Evolutionary conservation across 2,113 vertebrate genomes (phyloP).

Genomic region (Pycnonotus jocosus): DNA sequence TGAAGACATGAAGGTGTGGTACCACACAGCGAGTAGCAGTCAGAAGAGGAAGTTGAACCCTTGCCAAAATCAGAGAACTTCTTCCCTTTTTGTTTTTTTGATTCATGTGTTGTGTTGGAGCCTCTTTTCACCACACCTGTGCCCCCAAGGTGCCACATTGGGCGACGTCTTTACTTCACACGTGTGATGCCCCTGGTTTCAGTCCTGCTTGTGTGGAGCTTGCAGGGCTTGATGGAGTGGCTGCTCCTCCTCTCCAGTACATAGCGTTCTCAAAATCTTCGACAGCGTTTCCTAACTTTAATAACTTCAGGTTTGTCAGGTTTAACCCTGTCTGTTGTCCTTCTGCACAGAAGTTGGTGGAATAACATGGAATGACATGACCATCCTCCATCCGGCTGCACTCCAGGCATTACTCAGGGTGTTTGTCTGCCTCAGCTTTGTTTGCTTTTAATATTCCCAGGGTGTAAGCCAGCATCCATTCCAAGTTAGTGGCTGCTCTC

Average conservation of each 20-base stretch:
- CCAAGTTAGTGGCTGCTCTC: not conserved
- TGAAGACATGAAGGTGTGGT: slow-evolving; percentile 9
- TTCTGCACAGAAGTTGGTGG: not conserved
- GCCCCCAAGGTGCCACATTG: not conserved
- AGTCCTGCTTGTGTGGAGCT: not conserved
- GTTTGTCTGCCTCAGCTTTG: slow-evolving; percentile 5
- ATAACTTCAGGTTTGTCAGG: slow-evolving; percentile 42
- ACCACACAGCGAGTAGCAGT: not conserved
- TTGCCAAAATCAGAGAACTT: not conserved
- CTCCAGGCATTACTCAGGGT: not conserved
- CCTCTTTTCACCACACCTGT: not conserved
- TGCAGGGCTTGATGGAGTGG: not conserved
- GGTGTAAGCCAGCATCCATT: not conserved
- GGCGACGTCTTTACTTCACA: rapidly evolving
- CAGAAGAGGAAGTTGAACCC: slow-evolving; percentile 17
- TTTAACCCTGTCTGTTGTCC: not conserved
- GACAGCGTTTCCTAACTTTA: not conserved
- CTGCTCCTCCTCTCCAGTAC: not conserved
- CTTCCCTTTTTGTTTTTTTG: not conserved
- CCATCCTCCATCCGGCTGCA: not conserved
- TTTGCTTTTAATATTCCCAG: slow-evolving; percentile 58
- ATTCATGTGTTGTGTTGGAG: not conserved
- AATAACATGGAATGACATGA: not conserved
- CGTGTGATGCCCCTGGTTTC: not conserved
- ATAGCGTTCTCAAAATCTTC: not conserved